These are phyloP conservation scores for Glossophaga mutica DNA, from an alignment of 2,797 vertebrate genomes.

Conservation along the genomic window DNA sequence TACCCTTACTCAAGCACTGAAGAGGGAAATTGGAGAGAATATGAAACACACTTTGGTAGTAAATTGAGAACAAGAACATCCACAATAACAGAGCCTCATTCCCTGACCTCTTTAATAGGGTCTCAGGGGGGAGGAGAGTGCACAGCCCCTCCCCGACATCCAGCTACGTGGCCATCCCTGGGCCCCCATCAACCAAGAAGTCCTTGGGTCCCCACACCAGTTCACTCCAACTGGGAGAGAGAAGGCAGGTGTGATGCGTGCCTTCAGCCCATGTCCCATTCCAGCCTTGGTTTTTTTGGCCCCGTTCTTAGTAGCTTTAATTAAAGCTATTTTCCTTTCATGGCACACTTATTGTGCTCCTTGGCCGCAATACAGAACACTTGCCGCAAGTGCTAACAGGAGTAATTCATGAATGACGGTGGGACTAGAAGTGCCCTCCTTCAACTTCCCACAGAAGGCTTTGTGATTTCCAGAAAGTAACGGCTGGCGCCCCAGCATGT, in stretches of 20 bases:
- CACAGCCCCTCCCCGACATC: background rate
- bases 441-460: background rate
- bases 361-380: background rate
- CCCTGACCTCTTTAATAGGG: background rate
- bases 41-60: background rate
- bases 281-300: background rate
- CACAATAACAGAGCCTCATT: too few species aligned
- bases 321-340: background rate
- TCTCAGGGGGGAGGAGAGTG: too few species aligned
- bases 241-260: background rate
- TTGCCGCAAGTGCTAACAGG: background rate
- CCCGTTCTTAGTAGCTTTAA: background rate
- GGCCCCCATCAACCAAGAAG: background rate
- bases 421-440: background rate
- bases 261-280: background rate
- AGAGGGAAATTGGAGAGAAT: too few species aligned
- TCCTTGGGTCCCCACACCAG: background rate
- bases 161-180: background rate
- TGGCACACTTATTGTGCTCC: background rate
- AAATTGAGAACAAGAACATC: background rate
- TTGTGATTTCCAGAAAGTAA: background rate
- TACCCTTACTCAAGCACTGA: accelerated
- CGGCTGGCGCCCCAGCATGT: background rate
- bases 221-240: background rate
- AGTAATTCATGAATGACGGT: background rate